Evolutionary conservation across 2,113 vertebrate genomes (phyloP), one percentile per base, ranked within the genome.

Genomic region (Lucifuga dentata): DNA sequence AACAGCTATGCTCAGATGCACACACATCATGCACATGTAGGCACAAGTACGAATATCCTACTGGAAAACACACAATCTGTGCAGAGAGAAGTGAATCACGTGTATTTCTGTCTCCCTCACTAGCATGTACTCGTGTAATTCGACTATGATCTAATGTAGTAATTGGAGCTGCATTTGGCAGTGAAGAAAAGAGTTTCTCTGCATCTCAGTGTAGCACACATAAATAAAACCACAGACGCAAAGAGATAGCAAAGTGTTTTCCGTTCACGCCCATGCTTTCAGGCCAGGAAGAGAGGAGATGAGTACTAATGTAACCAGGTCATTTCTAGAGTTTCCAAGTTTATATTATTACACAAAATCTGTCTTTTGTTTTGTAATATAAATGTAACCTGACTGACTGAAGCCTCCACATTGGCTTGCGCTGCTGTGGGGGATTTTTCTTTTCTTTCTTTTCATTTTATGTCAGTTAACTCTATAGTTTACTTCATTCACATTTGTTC

Each of bases 141-240:
- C 53, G 29, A 65, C 58, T 46, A 50, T 60, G 19, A 56, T 1
- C 1, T 46, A 20, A 41, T 53, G 17, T 33, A 50, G 20, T 41
- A 53, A 46, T 35, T 73, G 19, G 8, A 40, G 15, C 23, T 32
- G 11, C 17, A 49, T 35, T 53, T 72, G 12, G 1, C 59, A 36
- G 21, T 40, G 38, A 63, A 78, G 32, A 69, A 68, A 52, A 51
- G 8, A 59, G 33, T 33, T 52, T 36, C 16, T 15, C 17, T 11
- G 13, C 11, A 1, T 32, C 36, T 38, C 23, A 59, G 29, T 10
- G 10, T 19, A 33, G 36, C 41, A 32, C 44, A 41, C 20, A 61
- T 26, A 50, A 19, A n/a, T 12, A 62, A 64, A 39, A 17, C n/a
- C 19, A 13, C 17, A 11, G 20, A 76, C 45, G 55, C 48, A 12